phyloP scores from a whole-genome alignment of 1,140 invertebrate genomes.

The Octopus bimaculoides region DNA sequence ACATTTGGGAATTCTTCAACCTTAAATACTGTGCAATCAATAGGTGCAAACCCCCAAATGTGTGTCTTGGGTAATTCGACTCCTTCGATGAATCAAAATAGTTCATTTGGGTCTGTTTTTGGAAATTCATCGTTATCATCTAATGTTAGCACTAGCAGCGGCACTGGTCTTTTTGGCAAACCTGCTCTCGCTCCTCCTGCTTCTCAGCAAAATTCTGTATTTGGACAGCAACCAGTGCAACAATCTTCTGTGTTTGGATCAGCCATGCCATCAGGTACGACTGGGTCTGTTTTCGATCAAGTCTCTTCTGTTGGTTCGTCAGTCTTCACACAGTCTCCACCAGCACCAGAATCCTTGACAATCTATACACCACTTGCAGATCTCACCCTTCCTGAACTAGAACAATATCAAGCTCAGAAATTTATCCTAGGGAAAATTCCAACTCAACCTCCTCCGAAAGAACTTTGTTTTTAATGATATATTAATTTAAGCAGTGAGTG shows the following conservation, averaged over 20 bases:
- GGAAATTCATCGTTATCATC: slow-evolving; percentile 7
- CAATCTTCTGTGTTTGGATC: not conserved
- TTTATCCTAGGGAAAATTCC: slow-evolving; percentile 40
- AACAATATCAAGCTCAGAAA: slow-evolving; percentile 34
- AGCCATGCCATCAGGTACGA: not conserved
- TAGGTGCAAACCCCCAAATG: not conserved
- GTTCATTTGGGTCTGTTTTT: slow-evolving; percentile 8
- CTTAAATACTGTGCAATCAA: not conserved
- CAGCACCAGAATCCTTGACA: not conserved
- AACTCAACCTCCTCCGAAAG: slow-evolving; percentile 39
- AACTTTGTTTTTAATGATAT: slow-evolving; percentile 28
- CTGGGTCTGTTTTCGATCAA: not conserved
- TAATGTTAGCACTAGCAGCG: not conserved
- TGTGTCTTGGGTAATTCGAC: not conserved
- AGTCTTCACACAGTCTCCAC: not conserved
- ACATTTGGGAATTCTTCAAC: not conserved
- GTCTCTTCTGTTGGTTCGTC: slow-evolving; percentile 1
- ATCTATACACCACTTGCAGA: slow-evolving; percentile 35
- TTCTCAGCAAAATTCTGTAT: not conserved
- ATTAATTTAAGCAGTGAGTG: too few relatives aligned
- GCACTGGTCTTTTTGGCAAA: slow-evolving; percentile 9
- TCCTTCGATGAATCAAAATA: not conserved
- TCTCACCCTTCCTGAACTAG: slow-evolving; percentile 30
- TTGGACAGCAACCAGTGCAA: not conserved
- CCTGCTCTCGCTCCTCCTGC: not conserved